Percentiles rank a stretch among this genome's conserved stretches.
These are phyloP conservation scores for Channallabes apus DNA, from an alignment of 2,797 vertebrate species.

Conservation along the genomic window DNA sequence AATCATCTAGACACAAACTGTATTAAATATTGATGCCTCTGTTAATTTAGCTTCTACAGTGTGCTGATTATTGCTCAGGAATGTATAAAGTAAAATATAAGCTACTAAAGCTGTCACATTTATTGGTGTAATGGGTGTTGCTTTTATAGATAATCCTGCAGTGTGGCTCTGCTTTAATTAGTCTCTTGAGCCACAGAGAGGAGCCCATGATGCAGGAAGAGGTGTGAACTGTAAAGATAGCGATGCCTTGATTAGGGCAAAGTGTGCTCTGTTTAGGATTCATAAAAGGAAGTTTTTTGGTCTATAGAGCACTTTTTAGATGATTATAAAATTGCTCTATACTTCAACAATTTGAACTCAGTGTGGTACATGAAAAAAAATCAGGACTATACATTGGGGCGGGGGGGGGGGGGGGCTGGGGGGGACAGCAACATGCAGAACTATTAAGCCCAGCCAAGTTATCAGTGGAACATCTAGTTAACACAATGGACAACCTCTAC, in stretches of 20 bases:
- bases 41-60: slow-evolving; percentile 7
- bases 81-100: slow-evolving; percentile 19
- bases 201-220: not conserved
- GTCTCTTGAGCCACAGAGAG: slow-evolving; percentile 13
- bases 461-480: slow-evolving; percentile 14
- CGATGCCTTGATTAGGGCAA: too few relatives aligned
- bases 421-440: too few relatives aligned
- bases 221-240: slow-evolving; percentile 15
- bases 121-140: slow-evolving; percentile 23
- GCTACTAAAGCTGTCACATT: slow-evolving; percentile 15
- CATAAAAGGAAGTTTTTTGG: not conserved
- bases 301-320: not conserved
- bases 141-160: slow-evolving; percentile 23
- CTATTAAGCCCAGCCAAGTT: not conserved
- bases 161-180: slow-evolving; percentile 21
- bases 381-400: not conserved
- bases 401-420: too few relatives aligned
- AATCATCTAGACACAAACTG: not conserved
- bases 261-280: not conserved
- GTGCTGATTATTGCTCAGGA: slow-evolving; percentile 39
- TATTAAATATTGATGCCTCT: slow-evolving; percentile 24
- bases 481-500: slow-evolving; percentile 11
- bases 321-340: not conserved
- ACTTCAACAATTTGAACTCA: not conserved
- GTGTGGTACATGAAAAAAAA: not conserved